These are phyloP conservation scores for Invenusta paracnida DNA, from an alignment of 2,888 invertebrate species.

Conservation along the genomic window DNA sequence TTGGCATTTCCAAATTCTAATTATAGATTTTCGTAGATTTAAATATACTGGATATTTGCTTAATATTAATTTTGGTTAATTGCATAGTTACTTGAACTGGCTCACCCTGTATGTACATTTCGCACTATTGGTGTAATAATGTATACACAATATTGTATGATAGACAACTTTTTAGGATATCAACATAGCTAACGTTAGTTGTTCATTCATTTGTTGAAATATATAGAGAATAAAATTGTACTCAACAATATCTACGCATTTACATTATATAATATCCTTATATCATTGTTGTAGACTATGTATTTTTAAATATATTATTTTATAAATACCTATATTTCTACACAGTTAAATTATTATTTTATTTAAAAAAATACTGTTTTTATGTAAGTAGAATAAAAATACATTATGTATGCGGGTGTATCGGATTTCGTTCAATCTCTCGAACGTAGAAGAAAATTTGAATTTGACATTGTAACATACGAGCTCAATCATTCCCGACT, in stretches of 20 bases:
- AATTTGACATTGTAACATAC: neutral
- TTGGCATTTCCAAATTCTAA: no score
- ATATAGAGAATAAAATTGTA: neutral
- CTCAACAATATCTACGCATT: neutral
- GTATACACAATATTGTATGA: neutral
- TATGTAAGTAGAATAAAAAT: no score
- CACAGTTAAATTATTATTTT: neutral
- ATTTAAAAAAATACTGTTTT: no score
- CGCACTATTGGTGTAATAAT: neutral
- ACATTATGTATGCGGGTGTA: neutral
- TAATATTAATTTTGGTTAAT: no score
- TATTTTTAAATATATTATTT: neutral
- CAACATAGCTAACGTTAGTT: neutral
- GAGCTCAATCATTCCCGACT: slow-evolving; percentile 1
- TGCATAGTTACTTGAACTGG: no score
- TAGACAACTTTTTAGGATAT: neutral
- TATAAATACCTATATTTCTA: neutral
- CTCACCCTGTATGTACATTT: no score
- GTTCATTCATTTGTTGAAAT: neutral
- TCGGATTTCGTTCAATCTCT: neutral
- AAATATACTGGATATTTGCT: no score
- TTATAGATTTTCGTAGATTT: no score
- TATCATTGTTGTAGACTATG: neutral
- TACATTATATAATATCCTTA: neutral
- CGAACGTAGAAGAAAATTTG: neutral